A percentile compares a stretch with the other conserved stretches of the same genome.
Evolutionary conservation across 2,888 invertebrate genomes (phyloP).

Genomic region (Bembecia ichneumoniformis): DNA sequence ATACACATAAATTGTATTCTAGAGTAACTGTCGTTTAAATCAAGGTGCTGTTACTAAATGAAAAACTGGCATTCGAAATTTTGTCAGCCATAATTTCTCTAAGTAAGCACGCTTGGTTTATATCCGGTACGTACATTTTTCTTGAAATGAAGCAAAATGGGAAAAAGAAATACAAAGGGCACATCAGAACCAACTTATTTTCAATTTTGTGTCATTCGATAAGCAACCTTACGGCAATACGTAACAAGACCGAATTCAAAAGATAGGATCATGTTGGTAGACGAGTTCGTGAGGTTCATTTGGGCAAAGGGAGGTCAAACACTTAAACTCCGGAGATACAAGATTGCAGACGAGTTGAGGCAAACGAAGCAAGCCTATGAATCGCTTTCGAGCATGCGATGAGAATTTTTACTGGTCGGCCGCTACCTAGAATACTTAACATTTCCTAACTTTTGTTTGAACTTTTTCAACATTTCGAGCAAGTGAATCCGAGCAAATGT

Average conservation of each 20-base stretch:
- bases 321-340: slow-evolving; percentile 64
- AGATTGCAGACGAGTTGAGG: slow-evolving; percentile 60
- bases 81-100: background rate
- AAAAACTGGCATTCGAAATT: background rate
- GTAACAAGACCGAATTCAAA: slow-evolving; percentile 26
- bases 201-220: slow-evolving; percentile 19
- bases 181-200: slow-evolving; percentile 32
- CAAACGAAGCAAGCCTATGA: slow-evolving; percentile 61
- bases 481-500: too few species aligned
- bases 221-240: slow-evolving; percentile 24
- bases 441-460: background rate
- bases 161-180: slow-evolving; percentile 61
- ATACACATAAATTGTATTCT: too few species aligned
- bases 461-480: background rate
- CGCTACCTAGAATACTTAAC: background rate
- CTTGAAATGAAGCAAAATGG: slow-evolving; percentile 42
- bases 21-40: too few species aligned
- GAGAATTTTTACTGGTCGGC: slow-evolving; percentile 37
- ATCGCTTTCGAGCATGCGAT: slow-evolving; percentile 51
- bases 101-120: slow-evolving; percentile 33
- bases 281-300: slow-evolving; percentile 56
- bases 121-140: slow-evolving; percentile 58
- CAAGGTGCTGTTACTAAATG: background rate
- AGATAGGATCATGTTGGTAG: slow-evolving; percentile 32
- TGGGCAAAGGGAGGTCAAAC: slow-evolving; percentile 64